phyloP scores from a whole-genome alignment of 2,113 vertebrate species.

The Apeltes quadracus region DNA sequence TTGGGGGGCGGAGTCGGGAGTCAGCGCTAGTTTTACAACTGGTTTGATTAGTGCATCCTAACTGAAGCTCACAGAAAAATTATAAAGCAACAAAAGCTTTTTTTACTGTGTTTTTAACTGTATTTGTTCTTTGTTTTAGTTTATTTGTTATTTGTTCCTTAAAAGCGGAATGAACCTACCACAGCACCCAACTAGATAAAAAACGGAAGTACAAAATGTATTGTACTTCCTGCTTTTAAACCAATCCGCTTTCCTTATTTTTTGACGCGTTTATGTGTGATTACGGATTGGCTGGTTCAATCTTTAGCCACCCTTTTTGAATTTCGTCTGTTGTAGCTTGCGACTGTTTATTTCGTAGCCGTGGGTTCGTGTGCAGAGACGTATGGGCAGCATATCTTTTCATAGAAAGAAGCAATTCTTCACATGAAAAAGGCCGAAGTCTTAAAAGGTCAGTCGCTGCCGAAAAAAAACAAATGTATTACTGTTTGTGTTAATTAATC shows the following conservation, averaged over 20 bases:
- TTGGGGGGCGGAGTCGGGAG: neutral
- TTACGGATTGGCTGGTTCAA: conserved; percentile 63
- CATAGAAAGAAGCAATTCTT: neutral
- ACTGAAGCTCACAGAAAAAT: too few species aligned
- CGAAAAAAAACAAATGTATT: neutral
- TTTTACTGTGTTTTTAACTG: neutral
- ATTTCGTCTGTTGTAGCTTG: neutral
- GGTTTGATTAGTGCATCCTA: fast-evolving
- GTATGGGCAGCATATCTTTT: fast-evolving
- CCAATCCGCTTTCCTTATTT: conserved; percentile 46
- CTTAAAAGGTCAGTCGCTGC: conserved; percentile 29
- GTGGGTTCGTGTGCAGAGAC: neutral
- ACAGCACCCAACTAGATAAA: fast-evolving
- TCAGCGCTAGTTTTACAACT: neutral
- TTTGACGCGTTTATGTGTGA: neutral
- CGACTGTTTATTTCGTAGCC: neutral
- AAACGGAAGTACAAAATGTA: neutral
- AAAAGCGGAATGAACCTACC: neutral
- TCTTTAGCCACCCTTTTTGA: conserved; percentile 30
- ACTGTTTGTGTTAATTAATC: fast-evolving
- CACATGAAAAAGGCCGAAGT: neutral
- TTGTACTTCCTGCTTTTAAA: conserved; percentile 11
- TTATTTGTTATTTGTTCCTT: neutral
- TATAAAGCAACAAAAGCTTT: neutral
- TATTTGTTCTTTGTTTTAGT: neutral